phyloP scores from a whole-genome alignment of 2,888 invertebrate species.

The Sinelater perroti region DNA sequence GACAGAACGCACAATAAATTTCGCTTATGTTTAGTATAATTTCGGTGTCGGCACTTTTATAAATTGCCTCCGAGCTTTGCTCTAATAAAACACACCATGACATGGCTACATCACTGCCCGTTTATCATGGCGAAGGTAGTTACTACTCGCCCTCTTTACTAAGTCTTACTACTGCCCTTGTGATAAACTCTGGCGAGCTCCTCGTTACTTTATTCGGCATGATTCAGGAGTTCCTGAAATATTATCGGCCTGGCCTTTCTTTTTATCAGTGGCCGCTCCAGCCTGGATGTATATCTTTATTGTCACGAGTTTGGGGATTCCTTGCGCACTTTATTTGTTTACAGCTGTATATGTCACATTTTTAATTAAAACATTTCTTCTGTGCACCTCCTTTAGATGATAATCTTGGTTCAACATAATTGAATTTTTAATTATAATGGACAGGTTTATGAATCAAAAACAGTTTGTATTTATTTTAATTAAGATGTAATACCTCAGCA shows the following conservation, averaged over 20 bases:
- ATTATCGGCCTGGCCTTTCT: constrained; percentile 16
- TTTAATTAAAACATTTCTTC: too few relatives aligned
- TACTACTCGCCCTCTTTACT: constrained; percentile 30
- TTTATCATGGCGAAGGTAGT: constrained; percentile 40
- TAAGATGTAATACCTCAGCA: too few relatives aligned
- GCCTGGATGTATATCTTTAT: too few relatives aligned
- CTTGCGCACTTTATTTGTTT: too few relatives aligned
- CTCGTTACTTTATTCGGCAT: constrained; percentile 26
- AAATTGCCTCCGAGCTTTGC: constrained; percentile 44
- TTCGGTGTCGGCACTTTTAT: constrained; percentile 45
- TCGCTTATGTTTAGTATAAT: constrained; percentile 47
- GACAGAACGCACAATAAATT: constrained; percentile 45
- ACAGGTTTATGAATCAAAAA: too few relatives aligned
- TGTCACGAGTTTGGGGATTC: too few relatives aligned
- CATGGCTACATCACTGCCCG: constrained; percentile 41
- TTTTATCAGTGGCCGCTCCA: too few relatives aligned
- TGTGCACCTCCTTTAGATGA: too few relatives aligned
- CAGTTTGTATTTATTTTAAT: too few relatives aligned
- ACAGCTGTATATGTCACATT: too few relatives aligned
- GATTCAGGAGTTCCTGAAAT: constrained; percentile 22
- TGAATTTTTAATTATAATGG: too few relatives aligned
- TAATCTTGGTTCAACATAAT: too few relatives aligned
- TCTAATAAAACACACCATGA: constrained; percentile 44
- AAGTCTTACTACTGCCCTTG: constrained; percentile 23
- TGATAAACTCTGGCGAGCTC: constrained; percentile 19